These are phyloP conservation scores for Ochotona princeps DNA, from an alignment of 2,113 vertebrate genomes.

Conservation along the genomic window DNA sequence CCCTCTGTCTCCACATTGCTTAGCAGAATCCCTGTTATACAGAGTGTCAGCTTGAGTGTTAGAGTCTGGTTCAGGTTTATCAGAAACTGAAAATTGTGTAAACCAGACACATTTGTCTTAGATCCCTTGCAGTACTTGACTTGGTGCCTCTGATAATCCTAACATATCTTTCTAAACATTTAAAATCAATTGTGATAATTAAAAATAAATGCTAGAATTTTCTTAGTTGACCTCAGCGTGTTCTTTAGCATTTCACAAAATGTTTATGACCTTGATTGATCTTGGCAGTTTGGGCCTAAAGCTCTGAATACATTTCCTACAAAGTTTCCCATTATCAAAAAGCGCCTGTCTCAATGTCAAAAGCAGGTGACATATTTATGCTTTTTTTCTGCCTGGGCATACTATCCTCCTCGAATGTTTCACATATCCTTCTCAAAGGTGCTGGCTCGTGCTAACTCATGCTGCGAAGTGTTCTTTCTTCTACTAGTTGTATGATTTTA, in stretches of 20 bases:
- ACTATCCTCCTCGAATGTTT: not conserved
- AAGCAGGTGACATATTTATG: not conserved
- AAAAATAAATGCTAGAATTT: conserved; percentile 46
- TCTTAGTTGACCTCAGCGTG: conserved; percentile 59
- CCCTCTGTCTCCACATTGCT: not conserved
- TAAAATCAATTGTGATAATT: conserved; percentile 67
- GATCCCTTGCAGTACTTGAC: not conserved
- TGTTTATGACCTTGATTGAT: conserved; percentile 66
- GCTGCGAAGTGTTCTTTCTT: not conserved
- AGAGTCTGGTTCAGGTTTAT: not conserved
- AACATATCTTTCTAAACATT: conserved; percentile 53
- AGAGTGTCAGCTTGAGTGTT: not conserved
- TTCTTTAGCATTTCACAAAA: conserved; percentile 67
- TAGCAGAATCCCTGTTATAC: conserved; percentile 1
- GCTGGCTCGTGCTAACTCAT: not conserved
- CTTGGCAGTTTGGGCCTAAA: conserved; percentile 40
- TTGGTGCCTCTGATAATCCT: conserved; percentile 40
- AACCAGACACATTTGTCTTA: not conserved
- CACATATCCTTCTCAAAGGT: conserved; percentile 2
- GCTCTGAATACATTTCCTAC: conserved; percentile 39
- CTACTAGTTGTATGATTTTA: not conserved
- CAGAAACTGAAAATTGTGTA: not conserved
- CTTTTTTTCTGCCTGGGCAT: not conserved
- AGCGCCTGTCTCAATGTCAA: conserved; percentile 31
- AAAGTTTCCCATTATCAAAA: conserved; percentile 16